Evolutionary conservation across 2,888 invertebrate species (phyloP), one percentile per base, ranked within the genome.

Genomic region (Clivina fossor): DNA sequence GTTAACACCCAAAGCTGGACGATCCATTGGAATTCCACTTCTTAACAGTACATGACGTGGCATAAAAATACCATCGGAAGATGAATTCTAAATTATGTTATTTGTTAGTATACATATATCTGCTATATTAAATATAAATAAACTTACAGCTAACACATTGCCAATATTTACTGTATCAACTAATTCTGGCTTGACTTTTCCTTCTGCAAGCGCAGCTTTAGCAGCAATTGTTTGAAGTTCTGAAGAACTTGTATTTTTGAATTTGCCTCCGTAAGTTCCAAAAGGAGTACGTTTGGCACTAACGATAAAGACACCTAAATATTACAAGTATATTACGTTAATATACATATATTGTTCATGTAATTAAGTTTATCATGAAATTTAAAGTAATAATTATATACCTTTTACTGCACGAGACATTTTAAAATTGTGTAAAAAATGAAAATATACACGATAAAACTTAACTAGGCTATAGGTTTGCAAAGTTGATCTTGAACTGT

Each of bases 221-320:
- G 86, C 81, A 0, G 93, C 92, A 8, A 86, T 75, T 13, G 88
- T 88, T 71, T 93, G 93, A 60, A 98, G 76, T 57, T 92, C 90
- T 0, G 86, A 84, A 16, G 85, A 82, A 30, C 80, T 80, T 5
- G 84, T 85, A 70, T 87, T 87, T 22, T 82, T 80, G 68, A 92
- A 84, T 65, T 83, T 82, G 0, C 92, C 92, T 2, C 98, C 98
- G 75, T 89, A 96, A 1, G 97, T 88, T 48, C 98, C 98, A 76
- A 98, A 98, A 2, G 97, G 90, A 1, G 97, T 98, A 60, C 98
- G 85, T 76, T 97, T 98, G 11, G 97, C 97, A 63, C 91, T 93
- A 59, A 98, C 93, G 70, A 94, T 88, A 71, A 90, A 93, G 61
- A 93, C 79, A 68, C 93, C 93, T 93, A 65, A 4, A 68, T 65